These are phyloP conservation scores for Trematomus bernacchii DNA, from an alignment of 2,797 vertebrate species.

Conservation along the genomic window DNA sequence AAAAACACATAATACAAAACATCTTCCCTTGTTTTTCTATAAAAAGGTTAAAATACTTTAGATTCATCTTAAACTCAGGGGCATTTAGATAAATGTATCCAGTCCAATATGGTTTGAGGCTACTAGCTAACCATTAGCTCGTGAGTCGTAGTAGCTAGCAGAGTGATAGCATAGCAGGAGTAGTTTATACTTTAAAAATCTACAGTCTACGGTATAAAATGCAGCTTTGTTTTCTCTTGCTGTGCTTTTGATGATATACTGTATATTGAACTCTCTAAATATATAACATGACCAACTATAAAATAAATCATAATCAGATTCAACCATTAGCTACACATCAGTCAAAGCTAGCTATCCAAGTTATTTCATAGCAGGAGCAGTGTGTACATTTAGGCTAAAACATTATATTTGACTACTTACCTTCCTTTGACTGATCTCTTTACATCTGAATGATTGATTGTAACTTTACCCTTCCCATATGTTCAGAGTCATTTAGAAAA, in stretches of 20 bases:
- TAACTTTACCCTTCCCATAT: neutral
- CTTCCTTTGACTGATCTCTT: slow-evolving; percentile 1
- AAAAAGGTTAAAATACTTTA: neutral
- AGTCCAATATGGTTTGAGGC: neutral
- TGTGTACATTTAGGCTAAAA: neutral
- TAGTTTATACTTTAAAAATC: neutral
- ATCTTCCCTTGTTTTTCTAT: neutral
- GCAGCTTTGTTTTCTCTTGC: no score
- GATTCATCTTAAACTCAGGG: neutral
- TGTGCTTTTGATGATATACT: no score
- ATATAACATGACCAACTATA: no score
- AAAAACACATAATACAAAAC: neutral
- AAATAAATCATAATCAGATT: no score
- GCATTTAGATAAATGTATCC: neutral
- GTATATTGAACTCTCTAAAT: no score
- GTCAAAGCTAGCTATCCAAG: neutral
- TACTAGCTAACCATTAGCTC: neutral
- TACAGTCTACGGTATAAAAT: no score
- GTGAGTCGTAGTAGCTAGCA: neutral
- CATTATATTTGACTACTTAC: neutral
- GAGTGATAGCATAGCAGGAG: neutral
- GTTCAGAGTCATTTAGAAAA: slow-evolving; percentile 2
- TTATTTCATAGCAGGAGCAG: neutral
- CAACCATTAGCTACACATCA: no score
- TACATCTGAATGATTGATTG: neutral